Conservation (phyloP, 2,888 invertebrate genomes). For the Acrobasis repandana region DNA sequence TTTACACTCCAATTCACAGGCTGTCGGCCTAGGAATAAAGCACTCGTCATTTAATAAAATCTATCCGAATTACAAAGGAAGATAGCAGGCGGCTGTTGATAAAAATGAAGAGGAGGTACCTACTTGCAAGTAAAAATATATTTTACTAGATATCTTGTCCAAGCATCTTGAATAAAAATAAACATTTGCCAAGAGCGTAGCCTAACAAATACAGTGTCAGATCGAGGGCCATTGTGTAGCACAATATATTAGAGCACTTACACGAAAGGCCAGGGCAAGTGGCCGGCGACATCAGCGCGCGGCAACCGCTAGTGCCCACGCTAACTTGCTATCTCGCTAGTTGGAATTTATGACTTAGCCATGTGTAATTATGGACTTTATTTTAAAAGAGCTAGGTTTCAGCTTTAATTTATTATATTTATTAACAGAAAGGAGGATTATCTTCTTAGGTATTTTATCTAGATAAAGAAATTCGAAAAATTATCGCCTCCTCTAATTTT, state of each 20-base stretch:
- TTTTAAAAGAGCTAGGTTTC: neutral
- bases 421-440: neutral
- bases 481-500: too few relatives aligned
- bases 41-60: too few relatives aligned
- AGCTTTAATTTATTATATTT: neutral
- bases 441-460: neutral
- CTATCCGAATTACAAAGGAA: too few relatives aligned
- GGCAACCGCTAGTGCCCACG: conserved; percentile 2
- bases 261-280: conserved; percentile 5
- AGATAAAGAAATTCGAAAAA: too few relatives aligned
- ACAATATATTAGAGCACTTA: conserved; percentile 15
- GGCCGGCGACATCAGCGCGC: conserved; percentile 1
- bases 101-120: too few relatives aligned
- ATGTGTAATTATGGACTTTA: conserved; percentile 3
- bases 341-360: conserved; percentile 11
- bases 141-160: neutral
- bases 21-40: too few relatives aligned
- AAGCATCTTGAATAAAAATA: neutral
- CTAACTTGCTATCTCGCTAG: conserved; percentile 10
- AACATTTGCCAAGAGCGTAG: neutral
- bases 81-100: too few relatives aligned
- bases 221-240: conserved; percentile 8
- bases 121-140: too few relatives aligned
- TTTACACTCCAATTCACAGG: too few relatives aligned
- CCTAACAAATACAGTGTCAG: conserved; percentile 1